Evolutionary conservation across 2,888 invertebrate genomes (phyloP).

Genomic region (Pachydiplax longipennis): DNA sequence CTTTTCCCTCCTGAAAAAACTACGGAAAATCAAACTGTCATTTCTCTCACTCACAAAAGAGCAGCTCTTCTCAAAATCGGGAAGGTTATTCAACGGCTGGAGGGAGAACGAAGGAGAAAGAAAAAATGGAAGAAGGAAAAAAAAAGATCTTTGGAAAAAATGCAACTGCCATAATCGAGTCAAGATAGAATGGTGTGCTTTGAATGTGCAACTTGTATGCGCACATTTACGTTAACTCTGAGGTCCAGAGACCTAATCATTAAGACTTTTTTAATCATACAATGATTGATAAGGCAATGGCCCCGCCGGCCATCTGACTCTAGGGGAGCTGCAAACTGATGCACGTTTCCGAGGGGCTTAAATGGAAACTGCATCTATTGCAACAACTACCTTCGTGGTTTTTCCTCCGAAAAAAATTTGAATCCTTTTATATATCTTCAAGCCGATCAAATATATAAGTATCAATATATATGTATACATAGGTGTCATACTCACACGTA

Average conservation of each 20-base stretch:
- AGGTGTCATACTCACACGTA: not conserved
- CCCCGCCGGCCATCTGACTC: slow-evolving; percentile 23
- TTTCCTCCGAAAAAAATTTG: not conserved
- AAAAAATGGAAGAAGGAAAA: not conserved
- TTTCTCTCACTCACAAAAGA: slow-evolving; percentile 3
- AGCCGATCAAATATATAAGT: slow-evolving; percentile 4
- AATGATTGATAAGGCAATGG: slow-evolving; percentile 43
- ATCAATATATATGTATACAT: not conserved
- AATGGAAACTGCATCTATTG: not conserved
- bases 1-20: not conserved
- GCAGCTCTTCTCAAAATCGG: slow-evolving; percentile 27
- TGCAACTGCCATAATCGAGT: slow-evolving; percentile 35
- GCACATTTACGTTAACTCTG: not conserved
- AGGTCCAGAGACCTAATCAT: slow-evolving; percentile 37
- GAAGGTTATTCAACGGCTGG: slow-evolving; percentile 22
- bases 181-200: slow-evolving; percentile 6
- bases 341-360: slow-evolving; percentile 21
- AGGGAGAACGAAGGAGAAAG: not conserved
- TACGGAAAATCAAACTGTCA: not conserved
- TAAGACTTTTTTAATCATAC: slow-evolving; percentile 36
- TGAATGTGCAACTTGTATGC: not conserved
- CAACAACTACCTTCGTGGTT: not conserved
- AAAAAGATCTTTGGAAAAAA: slow-evolving; percentile 40
- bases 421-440: not conserved
- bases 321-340: not conserved